Evolutionary conservation across 2,797 vertebrate species (phyloP), one percentile per base, ranked within the genome.

Genomic region (Chaunax sp.): DNA sequence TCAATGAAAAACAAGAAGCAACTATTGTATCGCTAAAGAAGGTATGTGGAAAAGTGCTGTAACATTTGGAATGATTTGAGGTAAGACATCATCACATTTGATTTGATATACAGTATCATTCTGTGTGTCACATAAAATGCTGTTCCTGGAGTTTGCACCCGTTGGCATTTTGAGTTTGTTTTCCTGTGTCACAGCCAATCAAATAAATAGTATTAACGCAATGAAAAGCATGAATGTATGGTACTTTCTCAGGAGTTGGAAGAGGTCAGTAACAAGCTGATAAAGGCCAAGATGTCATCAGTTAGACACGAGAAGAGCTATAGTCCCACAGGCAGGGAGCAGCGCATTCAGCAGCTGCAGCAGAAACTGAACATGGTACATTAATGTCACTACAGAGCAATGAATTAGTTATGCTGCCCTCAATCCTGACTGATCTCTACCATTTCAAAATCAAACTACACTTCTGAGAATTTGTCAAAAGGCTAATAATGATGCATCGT

Each of bases 271-370:
- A 87, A 89, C 75, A 93, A 96, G 75, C 87, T 97, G 85, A 92
- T 96, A 71, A 95, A 94, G 79, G 92, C 87, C 82, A 97, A 94
- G 88, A 93, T 96, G 85, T 91, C 82, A 30, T 93, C 90, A 57
- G 83, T 93, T 59, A 82, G 81, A 80, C 93, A 79, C 61, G 89
- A 92, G 70, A 93, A 95, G 89, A 90, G 72, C 80, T 81, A 88
- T 64, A 86, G 70, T 86, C 79, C 90, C 38, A 75, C 83, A 81
- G 78, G 88, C 82, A 94, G 90, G 89, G 93, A 96, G 72, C 95
- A 95, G 78, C 88, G 93, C 50, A 57, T 95, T 55, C 92, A 96
- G 88, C 94, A 95, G 78, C 93, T 98, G 73, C 90, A 94, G 40
- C 93, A 95, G 76, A 95, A 89, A 88, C 87, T 97, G 30, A 90